Evolutionary conservation across 2,797 vertebrate genomes (phyloP), one percentile per base, ranked within the genome.

Genomic region (Gymnothorax javanicus): DNA sequence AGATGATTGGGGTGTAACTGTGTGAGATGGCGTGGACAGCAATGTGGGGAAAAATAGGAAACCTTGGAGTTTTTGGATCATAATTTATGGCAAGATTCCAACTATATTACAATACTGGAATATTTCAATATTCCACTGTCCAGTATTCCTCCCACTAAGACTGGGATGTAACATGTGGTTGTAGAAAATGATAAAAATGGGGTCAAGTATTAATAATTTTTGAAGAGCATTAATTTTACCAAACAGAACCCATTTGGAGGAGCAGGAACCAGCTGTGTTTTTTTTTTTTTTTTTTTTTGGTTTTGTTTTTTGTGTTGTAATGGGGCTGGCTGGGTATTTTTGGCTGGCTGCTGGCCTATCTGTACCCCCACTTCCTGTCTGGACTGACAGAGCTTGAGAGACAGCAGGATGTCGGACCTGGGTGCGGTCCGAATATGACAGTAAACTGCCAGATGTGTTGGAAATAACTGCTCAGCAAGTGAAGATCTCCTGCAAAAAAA

Each of bases 351-450:
- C 23, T 54, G 43, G 52, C 20, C 43, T 79, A 52, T 20, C 75
- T 52, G 43, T 77, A 77, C 73, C 73, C 23, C 13, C 6, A 54
- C 75, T 79, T 79, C 75, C 75, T 79, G 6, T 79, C 20, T 54
- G 43, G 20, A 79, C 15, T 54, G 75, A 79, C 43, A 54, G 75
- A 11, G 50, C 75, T 54, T 20, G 54, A 54, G 75, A 79, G 75
- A 79, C 75, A 79, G 54, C 75, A 79, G 75, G 75, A 79, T 79
- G 75, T n/a, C 52, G 50, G 20, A 79, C 50, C 17, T 4, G 75
- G 75, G 75, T 12, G 75, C 13, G 75, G 43, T 43, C 20, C 50
- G 13, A 23, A 50, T 4, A 20, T 23, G 75, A 7, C 75, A 79
- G 75, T 20, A 54, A 20, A 43, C 8, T 79, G 50, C 15, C 75